Conservation (phyloP, 2,113 vertebrate genomes). For the Xiphophorus maculatus region DNA sequence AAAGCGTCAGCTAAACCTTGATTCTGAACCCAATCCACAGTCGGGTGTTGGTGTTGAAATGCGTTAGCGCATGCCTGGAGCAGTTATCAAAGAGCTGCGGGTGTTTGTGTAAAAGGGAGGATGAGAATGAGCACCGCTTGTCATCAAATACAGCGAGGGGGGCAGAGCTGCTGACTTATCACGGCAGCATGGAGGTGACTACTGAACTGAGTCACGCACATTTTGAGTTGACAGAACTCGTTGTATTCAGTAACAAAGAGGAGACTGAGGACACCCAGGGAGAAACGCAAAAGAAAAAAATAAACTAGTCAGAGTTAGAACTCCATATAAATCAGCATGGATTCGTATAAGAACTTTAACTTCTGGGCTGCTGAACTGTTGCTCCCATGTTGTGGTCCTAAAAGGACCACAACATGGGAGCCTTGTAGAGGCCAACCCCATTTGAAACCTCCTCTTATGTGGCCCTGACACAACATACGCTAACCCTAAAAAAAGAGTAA, state of each 20-base stretch:
- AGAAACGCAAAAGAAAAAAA: conserved; percentile 43
- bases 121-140: conserved; percentile 64
- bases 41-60: conserved; percentile 52
- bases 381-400: conserved; percentile 46
- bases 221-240: conserved; percentile 39
- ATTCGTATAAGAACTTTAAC: conserved; percentile 49
- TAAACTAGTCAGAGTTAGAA: conserved; percentile 41
- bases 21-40: conserved; percentile 45
- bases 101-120: conserved; percentile 35
- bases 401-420: conserved; percentile 81
- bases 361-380: conserved; percentile 73
- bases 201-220: conserved; percentile 54
- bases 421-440: conserved; percentile 78
- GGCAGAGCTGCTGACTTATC: conserved; percentile 61
- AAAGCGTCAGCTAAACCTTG: conserved; percentile 52
- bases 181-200: conserved; percentile 63
- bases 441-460: conserved; percentile 84
- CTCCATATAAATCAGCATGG: conserved; percentile 46
- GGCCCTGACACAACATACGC: conserved; percentile 76
- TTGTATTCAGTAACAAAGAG: conserved; percentile 28
- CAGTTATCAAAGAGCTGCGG: conserved; percentile 57
- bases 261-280: not conserved
- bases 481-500: too few relatives aligned
- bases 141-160: conserved; percentile 62
- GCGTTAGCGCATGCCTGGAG: conserved; percentile 44